A percentile compares a stretch with the other conserved stretches of the same genome.
phyloP scores from a whole-genome alignment of 2,797 vertebrate species.

The Intellagama lesueurii region DNA sequence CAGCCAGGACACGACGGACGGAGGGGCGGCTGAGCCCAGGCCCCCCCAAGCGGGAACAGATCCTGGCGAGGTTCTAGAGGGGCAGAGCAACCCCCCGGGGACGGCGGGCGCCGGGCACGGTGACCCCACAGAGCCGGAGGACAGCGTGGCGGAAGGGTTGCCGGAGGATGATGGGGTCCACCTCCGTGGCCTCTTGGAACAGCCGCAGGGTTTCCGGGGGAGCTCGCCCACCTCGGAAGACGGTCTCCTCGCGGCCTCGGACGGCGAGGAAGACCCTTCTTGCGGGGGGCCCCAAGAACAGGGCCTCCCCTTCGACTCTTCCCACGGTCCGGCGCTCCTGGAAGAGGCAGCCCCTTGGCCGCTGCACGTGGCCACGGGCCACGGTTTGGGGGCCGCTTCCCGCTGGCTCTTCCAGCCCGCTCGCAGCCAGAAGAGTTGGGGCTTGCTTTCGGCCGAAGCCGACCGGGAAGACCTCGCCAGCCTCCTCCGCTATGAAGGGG shows the following conservation, averaged over 20 bases:
- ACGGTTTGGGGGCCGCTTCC: conserved; percentile 50
- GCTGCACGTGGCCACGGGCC: conserved; percentile 75
- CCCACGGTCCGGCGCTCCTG: neutral
- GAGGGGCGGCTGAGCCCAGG: too few relatives aligned
- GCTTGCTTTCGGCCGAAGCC: conserved; percentile 86
- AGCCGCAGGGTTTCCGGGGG: conserved; percentile 79
- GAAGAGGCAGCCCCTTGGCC: conserved; percentile 67
- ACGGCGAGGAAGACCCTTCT: neutral
- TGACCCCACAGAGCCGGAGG: neutral
- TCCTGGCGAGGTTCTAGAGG: neutral
- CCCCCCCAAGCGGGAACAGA: too few relatives aligned
- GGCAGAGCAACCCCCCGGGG: neutral
- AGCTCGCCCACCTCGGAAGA: neutral
- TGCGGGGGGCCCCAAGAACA: neutral
- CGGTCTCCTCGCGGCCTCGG: fast-evolving
- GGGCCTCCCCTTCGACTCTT: neutral
- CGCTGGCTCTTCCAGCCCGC: neutral
- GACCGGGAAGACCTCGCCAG: conserved; percentile 84
- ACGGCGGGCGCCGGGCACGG: conserved; percentile 45
- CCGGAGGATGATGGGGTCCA: conserved; percentile 79
- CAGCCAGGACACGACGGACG: neutral
- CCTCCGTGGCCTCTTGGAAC: conserved; percentile 83
- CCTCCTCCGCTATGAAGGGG: conserved; percentile 82
- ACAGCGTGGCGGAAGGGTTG: neutral
- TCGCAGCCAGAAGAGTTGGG: neutral